Evolutionary conservation across 1,140 invertebrate species (phyloP).

Genomic region (Drosophila subobscura): DNA sequence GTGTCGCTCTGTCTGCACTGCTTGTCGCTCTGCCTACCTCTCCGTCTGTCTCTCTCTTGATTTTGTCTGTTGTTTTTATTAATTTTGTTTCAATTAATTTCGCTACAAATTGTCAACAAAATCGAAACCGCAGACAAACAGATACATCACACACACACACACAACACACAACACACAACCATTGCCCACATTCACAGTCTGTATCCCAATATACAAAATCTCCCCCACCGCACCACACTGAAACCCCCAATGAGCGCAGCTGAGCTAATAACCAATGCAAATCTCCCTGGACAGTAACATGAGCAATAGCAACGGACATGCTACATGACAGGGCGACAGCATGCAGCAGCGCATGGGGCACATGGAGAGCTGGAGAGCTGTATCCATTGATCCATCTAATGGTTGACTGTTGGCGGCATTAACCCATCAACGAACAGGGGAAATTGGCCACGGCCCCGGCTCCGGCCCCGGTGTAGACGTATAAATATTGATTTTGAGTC

Average conservation of each 20-base stretch:
- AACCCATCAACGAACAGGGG: conserved; percentile 57
- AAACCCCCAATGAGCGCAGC: conserved; percentile 42
- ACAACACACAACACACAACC: not conserved
- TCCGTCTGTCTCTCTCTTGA: conserved; percentile 17
- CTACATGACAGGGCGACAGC: conserved; percentile 55
- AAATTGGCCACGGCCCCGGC: conserved; percentile 3
- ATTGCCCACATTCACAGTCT: not conserved
- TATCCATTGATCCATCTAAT: conserved; percentile 59
- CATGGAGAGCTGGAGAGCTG: conserved; percentile 15
- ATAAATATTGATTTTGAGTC: conserved; percentile 44
- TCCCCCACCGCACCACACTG: not conserved
- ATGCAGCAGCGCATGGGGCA: conserved; percentile 13
- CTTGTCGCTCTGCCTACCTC: conserved; percentile 40
- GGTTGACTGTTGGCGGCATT: conserved; percentile 65
- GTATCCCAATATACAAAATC: not conserved
- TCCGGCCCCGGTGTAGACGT: not conserved
- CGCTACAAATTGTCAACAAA: conserved; percentile 78
- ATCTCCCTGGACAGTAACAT: conserved; percentile 65
- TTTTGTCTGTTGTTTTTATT: conserved; percentile 66
- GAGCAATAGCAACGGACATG: conserved; percentile 43
- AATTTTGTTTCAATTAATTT: conserved; percentile 78
- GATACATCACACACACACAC: conserved; percentile 4
- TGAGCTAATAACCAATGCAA: conserved; percentile 73
- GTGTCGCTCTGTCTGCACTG: conserved; percentile 15
- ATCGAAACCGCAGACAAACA: conserved; percentile 56